These are phyloP conservation scores for Drosophila kohkoa DNA, from an alignment of 1,140 invertebrate genomes.

Conservation along the genomic window DNA sequence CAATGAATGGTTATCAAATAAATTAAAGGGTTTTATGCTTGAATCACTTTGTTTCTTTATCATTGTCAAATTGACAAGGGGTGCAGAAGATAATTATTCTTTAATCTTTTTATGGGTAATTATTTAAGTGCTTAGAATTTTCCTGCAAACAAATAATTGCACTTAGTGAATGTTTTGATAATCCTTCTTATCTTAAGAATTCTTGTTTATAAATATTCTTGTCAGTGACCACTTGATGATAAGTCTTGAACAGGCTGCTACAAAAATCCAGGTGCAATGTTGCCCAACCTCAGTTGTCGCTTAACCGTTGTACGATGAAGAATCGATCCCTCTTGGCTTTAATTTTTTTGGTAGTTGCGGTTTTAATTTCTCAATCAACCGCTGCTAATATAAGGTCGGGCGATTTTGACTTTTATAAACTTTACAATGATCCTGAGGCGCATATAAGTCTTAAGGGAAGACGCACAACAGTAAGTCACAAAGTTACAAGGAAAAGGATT, in stretches of 20 bases:
- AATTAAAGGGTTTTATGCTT: neutral
- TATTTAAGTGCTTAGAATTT: neutral
- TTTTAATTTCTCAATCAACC: constrained; percentile 5
- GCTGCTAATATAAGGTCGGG: constrained; percentile 23
- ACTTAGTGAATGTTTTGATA: neutral
- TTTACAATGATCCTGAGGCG: constrained; percentile 63
- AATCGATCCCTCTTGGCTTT: constrained; percentile 4
- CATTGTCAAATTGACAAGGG: neutral
- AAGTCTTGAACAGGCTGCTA: neutral
- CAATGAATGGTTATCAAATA: constrained; percentile 1
- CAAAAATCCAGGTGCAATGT: constrained; percentile 9
- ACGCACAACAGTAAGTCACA: constrained; percentile 48
- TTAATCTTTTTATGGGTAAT: neutral
- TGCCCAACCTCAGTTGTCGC: constrained; percentile 3
- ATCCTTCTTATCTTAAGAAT: constrained; percentile 11
- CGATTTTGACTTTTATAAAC: constrained; percentile 61
- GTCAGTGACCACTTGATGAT: constrained; percentile 24
- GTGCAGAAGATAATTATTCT: neutral
- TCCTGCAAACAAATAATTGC: neutral
- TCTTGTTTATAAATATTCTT: constrained; percentile 13
- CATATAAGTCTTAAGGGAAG: constrained; percentile 41
- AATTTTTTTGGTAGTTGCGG: constrained; percentile 9
- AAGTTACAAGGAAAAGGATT: too few species aligned
- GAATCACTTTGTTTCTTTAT: neutral
- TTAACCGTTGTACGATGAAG: constrained; percentile 32